Evolutionary conservation across 1,140 invertebrate genomes (phyloP).

Genomic region (Sinonovacula constricta): DNA sequence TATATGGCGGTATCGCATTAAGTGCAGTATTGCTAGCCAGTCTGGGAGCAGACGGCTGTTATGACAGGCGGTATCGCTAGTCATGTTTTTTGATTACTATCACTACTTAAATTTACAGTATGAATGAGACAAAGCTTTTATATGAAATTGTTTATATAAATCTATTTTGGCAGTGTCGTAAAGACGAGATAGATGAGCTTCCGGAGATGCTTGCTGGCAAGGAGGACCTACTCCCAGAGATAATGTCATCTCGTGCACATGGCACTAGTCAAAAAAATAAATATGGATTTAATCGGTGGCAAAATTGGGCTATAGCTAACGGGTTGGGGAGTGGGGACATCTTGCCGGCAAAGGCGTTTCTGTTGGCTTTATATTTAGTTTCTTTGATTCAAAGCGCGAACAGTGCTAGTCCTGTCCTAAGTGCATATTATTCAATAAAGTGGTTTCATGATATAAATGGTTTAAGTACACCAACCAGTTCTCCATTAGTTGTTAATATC

Average conservation of each 20-base stretch:
- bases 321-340: not conserved
- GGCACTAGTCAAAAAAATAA: constrained; percentile 22
- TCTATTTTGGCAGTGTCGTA: constrained; percentile 29
- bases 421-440: constrained; percentile 26
- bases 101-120: not conserved
- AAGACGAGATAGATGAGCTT: constrained; percentile 11
- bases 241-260: not conserved
- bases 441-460: constrained; percentile 23
- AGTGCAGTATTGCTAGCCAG: not conserved
- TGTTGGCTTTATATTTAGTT: constrained; percentile 26
- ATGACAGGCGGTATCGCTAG: not conserved
- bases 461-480: too few relatives aligned
- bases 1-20: not conserved
- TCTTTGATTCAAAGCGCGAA: constrained; percentile 13
- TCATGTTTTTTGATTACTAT: not conserved
- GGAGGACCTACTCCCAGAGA: not conserved
- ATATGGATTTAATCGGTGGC: constrained; percentile 27
- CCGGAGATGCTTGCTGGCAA: constrained; percentile 20
- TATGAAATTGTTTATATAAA: not conserved
- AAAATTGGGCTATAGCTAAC: constrained; percentile 20
- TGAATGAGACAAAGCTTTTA: not conserved
- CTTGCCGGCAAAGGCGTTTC: constrained; percentile 21
- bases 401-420: constrained; percentile 11
- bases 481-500: too few relatives aligned
- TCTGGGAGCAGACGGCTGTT: not conserved